These are phyloP conservation scores for Rhimphoctona megacephalus DNA, from an alignment of 2,888 invertebrate species.

Conservation along the genomic window DNA sequence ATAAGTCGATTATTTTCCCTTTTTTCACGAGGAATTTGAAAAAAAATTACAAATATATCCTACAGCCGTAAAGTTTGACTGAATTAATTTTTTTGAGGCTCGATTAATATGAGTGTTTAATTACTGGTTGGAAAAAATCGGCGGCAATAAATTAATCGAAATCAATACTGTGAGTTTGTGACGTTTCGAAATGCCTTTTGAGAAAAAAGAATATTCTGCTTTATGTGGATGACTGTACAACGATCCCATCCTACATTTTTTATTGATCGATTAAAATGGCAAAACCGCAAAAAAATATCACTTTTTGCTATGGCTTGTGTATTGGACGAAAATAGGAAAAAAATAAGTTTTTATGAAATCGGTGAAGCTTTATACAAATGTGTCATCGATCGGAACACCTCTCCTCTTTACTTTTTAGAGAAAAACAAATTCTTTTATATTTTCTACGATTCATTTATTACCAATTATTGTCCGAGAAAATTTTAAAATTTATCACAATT, in stretches of 20 bases:
- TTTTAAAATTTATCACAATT: neutral
- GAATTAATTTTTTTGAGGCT: neutral
- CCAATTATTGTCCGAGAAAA: neutral
- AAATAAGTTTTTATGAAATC: constrained; percentile 27
- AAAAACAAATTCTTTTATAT: neutral
- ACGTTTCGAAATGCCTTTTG: neutral
- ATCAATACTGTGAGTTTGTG: neutral
- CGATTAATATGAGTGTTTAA: neutral
- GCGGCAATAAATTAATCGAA: neutral
- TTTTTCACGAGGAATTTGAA: neutral
- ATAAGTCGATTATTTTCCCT: neutral
- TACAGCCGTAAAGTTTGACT: neutral
- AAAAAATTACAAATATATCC: neutral
- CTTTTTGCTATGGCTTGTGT: neutral
- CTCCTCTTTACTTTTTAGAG: neutral
- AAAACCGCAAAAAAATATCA: constrained; percentile 22
- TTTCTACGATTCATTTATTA: neutral
- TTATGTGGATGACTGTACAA: neutral
- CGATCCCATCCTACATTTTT: constrained; percentile 13
- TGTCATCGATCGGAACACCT: constrained; percentile 43
- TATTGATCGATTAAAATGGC: constrained; percentile 42
- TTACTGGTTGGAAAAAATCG: neutral
- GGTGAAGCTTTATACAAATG: constrained; percentile 69
- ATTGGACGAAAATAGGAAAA: neutral
- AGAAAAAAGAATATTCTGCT: neutral